These are phyloP conservation scores for Gambusia holbrooki DNA, from an alignment of 2,113 vertebrate genomes.

Conservation along the genomic window DNA sequence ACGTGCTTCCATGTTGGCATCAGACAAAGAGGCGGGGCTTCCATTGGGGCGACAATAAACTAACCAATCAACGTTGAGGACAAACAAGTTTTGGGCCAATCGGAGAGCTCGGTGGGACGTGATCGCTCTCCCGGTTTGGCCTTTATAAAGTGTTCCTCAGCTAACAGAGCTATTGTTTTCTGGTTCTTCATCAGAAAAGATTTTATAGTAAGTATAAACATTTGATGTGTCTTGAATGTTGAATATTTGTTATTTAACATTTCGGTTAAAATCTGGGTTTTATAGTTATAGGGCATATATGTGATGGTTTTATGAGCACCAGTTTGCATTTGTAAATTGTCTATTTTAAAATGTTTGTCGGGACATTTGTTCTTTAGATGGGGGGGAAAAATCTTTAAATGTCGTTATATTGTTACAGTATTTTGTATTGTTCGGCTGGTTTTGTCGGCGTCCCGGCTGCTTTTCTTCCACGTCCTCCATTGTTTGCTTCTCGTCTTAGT, in stretches of 20 bases:
- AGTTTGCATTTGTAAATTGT: neutral
- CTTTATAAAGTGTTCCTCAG: conserved; percentile 67
- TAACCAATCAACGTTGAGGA: conserved; percentile 62
- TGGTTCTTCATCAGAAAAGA: rapidly evolving
- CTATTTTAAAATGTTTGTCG: neutral
- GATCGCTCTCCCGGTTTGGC: neutral
- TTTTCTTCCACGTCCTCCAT: neutral
- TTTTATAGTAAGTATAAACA: conserved; percentile 35
- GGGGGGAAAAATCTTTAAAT: rapidly evolving
- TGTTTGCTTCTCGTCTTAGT: rapidly evolving
- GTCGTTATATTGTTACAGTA: rapidly evolving
- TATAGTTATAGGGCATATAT: neutral
- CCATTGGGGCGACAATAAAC: neutral
- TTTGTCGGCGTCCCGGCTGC: neutral
- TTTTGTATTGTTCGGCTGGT: conserved; percentile 15
- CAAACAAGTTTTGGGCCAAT: conserved; percentile 68
- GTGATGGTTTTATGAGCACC: rapidly evolving
- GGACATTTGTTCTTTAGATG: neutral
- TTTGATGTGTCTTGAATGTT: neutral
- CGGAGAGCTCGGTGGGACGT: conserved; percentile 31
- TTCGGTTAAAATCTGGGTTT: neutral
- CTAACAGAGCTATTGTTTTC: rapidly evolving
- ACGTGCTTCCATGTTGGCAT: conserved; percentile 63
- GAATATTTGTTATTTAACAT: neutral
- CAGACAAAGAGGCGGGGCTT: conserved; percentile 8